Percentiles rank a stretch among this genome's conserved stretches.
Evolutionary conservation across 1,140 invertebrate species (phyloP).

Genomic region (Drosophila bocki): DNA sequence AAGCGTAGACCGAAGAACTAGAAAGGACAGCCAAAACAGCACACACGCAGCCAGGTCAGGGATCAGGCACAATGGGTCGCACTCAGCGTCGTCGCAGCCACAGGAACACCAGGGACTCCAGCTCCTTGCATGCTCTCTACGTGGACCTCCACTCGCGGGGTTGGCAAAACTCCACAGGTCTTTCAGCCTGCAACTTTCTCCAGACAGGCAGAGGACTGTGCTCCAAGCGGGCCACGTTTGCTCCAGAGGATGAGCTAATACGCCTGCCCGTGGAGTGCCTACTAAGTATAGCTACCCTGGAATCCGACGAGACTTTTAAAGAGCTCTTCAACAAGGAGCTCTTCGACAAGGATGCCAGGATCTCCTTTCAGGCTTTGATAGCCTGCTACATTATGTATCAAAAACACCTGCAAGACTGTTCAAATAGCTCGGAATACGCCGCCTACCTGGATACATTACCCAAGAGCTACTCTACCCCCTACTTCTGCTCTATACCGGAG

Average conservation of each 20-base stretch:
- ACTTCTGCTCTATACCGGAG: conserved; percentile 85
- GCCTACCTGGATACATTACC: conserved; percentile 88
- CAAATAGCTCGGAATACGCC: conserved; percentile 66
- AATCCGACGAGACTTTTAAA: conserved; percentile 66
- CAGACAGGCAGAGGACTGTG: conserved; percentile 73
- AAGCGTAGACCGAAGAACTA: conserved; percentile 49
- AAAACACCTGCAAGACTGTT: conserved; percentile 79
- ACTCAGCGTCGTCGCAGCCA: conserved; percentile 54
- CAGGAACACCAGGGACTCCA: neutral
- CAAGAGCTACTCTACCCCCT: conserved; percentile 86
- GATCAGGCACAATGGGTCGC: conserved; percentile 66
- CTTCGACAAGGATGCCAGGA: conserved; percentile 64
- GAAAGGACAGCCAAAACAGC: conserved; percentile 64
- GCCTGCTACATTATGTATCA: conserved; percentile 88
- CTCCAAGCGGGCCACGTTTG: conserved; percentile 52
- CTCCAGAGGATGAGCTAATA: conserved; percentile 58
- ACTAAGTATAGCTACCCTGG: conserved; percentile 70
- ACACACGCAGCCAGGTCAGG: conserved; percentile 51
- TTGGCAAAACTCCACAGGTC: conserved; percentile 67
- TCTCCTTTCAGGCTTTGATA: conserved; percentile 86
- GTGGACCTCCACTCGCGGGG: conserved; percentile 48
- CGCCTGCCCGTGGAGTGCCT: conserved; percentile 63
- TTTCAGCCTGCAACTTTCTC: conserved; percentile 46
- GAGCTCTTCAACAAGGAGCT: conserved; percentile 53
- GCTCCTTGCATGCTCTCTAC: conserved; percentile 51